Conservation (phyloP, 2,797 vertebrate species). For the Sylvia borin region DNA sequence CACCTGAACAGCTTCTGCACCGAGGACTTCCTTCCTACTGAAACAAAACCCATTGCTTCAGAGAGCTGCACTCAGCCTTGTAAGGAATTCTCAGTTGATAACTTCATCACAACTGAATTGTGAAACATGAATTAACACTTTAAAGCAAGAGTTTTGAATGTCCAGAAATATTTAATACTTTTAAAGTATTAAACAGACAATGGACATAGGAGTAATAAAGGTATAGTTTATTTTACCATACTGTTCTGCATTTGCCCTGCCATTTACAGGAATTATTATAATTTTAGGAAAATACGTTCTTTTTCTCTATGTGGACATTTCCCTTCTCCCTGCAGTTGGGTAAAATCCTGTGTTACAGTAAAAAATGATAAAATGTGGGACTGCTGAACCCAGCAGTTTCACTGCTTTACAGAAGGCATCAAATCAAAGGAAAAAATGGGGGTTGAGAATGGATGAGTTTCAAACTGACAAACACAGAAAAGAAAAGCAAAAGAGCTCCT, state of each 20-base stretch:
- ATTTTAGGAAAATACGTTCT: not conserved
- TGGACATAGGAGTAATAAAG: not conserved
- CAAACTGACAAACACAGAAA: not conserved
- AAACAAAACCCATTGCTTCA: conserved; percentile 17
- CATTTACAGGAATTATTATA: not conserved
- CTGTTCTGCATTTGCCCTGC: not conserved
- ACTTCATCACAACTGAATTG: not conserved
- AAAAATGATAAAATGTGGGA: not conserved
- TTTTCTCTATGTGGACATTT: not conserved
- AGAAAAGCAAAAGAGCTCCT: not conserved
- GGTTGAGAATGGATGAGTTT: not conserved
- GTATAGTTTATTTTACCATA: not conserved
- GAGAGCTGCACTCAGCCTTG: not conserved
- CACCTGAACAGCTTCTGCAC: conserved; percentile 90
- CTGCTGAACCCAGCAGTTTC: not conserved
- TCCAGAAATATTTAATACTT: not conserved
- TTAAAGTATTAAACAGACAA: not conserved
- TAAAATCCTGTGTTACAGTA: not conserved
- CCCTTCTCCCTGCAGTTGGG: not conserved
- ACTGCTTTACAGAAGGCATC: not conserved
- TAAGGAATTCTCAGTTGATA: not conserved
- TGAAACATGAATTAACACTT: not conserved
- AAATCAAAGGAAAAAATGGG: not conserved
- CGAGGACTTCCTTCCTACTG: conserved; percentile 66
- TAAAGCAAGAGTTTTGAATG: not conserved